These are phyloP conservation scores for Toxotes lorentzi DNA, from an alignment of 2,797 vertebrate genomes.

Conservation along the genomic window DNA sequence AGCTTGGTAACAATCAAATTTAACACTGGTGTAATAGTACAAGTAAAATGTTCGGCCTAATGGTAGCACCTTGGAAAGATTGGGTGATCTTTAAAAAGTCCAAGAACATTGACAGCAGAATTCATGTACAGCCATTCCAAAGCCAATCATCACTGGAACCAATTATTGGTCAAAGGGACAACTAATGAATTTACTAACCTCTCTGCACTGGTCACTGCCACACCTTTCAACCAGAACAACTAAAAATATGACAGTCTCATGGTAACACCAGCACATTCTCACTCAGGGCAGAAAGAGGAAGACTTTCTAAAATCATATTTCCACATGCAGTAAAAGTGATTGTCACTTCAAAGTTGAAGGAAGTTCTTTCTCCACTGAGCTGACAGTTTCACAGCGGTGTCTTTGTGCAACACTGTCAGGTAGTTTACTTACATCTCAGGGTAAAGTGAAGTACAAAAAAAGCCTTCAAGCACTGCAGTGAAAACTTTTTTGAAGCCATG, in stretches of 20 bases:
- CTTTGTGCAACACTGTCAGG: neutral
- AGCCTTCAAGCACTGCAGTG: neutral
- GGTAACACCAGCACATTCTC: neutral
- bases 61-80: too few species aligned
- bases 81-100: too few species aligned
- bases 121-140: too few species aligned
- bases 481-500: neutral
- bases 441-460: neutral
- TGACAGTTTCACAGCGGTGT: neutral
- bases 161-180: too few species aligned
- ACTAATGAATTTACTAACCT: neutral
- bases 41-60: too few species aligned
- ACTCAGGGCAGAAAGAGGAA: neutral
- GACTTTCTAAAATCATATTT: neutral
- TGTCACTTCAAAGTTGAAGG: slow-evolving; percentile 2
- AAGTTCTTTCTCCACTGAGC: neutral
- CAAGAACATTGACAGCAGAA: too few species aligned
- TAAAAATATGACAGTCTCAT: neutral
- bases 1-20: too few species aligned
- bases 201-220: neutral
- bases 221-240: neutral
- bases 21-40: too few species aligned
- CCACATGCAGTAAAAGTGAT: neutral
- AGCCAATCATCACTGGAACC: too few species aligned
- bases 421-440: neutral